A percentile compares a stretch with the other conserved stretches of the same genome.
Evolutionary conservation across 2,888 invertebrate species (phyloP).

Genomic region (Chorisops tibialis): DNA sequence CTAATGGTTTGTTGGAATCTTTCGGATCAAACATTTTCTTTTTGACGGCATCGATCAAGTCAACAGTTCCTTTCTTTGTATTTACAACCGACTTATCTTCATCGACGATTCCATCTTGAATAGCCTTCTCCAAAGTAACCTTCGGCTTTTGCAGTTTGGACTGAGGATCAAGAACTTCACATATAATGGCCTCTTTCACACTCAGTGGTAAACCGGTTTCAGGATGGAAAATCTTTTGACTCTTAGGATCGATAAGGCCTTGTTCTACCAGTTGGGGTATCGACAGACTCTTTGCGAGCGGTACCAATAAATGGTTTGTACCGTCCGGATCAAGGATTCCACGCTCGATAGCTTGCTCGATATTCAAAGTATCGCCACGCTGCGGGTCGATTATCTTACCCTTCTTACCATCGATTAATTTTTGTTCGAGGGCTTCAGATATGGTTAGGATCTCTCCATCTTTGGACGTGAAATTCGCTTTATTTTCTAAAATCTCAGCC

Average conservation of each 20-base stretch:
- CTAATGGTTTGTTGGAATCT: constrained; percentile 46
- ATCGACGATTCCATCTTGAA: constrained; percentile 68
- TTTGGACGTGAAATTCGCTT: constrained; percentile 57
- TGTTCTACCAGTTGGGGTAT: constrained; percentile 81
- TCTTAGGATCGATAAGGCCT: constrained; percentile 73
- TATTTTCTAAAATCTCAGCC: constrained; percentile 64
- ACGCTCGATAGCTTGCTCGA: constrained; percentile 78
- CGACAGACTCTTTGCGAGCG: constrained; percentile 75
- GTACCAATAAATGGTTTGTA: constrained; percentile 72
- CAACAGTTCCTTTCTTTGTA: constrained; percentile 60
- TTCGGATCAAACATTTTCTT: constrained; percentile 59
- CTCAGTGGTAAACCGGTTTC: constrained; percentile 78
- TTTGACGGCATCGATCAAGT: constrained; percentile 69
- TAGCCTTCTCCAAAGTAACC: constrained; percentile 73
- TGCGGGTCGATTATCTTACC: constrained; percentile 82
- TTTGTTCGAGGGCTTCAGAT: constrained; percentile 69
- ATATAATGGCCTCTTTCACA: constrained; percentile 78
- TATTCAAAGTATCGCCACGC: constrained; percentile 72
- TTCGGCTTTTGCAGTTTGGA: constrained; percentile 66
- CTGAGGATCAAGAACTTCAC: constrained; percentile 81
- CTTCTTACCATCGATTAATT: constrained; percentile 66
- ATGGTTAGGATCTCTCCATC: constrained; percentile 65
- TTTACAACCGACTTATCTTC: constrained; percentile 66
- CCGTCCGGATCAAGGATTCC: constrained; percentile 77
- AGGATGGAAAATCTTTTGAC: constrained; percentile 78